These are phyloP conservation scores for Seira sanloemensis DNA, from an alignment of 2,888 invertebrate genomes.

Conservation along the genomic window DNA sequence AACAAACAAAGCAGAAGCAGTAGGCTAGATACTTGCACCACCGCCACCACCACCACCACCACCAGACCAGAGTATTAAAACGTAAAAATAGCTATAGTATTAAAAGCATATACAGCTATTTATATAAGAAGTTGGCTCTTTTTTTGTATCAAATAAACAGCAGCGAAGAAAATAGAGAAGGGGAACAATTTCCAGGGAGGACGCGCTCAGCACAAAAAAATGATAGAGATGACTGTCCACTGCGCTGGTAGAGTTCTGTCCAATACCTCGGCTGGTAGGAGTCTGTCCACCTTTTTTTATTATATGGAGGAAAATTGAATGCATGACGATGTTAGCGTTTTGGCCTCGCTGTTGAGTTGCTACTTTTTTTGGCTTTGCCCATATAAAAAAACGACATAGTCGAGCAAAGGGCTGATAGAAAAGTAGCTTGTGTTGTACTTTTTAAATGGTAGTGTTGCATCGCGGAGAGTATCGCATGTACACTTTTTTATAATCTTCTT, in stretches of 20 bases:
- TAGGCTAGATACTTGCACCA: too few relatives aligned
- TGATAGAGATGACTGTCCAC: background rate
- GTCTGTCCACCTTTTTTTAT: slow-evolving; percentile 5
- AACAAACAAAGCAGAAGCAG: background rate
- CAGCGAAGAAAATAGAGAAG: slow-evolving; percentile 2
- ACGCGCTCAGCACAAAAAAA: background rate
- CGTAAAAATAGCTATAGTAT: background rate
- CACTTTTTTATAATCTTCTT: background rate
- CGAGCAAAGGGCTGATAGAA: background rate
- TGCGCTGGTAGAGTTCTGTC: slow-evolving; percentile 12
- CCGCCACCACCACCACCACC: too few relatives aligned
- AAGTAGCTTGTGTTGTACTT: slow-evolving; percentile 1
- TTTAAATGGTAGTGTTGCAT: background rate
- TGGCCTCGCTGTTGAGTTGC: background rate
- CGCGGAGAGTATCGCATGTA: background rate
- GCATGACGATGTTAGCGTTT: slow-evolving; percentile 16
- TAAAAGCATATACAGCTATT: too few relatives aligned
- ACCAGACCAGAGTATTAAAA: too few relatives aligned
- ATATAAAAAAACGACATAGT: background rate
- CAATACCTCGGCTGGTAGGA: background rate
- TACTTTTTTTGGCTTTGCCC: background rate
- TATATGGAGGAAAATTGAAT: slow-evolving; percentile 5
- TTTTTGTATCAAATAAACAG: background rate
- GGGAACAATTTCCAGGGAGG: slow-evolving; percentile 13
- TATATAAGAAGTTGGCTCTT: background rate